Base-by-base conservation (phyloP, 2,888 invertebrate genomes). In the Helleia helle region DNA sequence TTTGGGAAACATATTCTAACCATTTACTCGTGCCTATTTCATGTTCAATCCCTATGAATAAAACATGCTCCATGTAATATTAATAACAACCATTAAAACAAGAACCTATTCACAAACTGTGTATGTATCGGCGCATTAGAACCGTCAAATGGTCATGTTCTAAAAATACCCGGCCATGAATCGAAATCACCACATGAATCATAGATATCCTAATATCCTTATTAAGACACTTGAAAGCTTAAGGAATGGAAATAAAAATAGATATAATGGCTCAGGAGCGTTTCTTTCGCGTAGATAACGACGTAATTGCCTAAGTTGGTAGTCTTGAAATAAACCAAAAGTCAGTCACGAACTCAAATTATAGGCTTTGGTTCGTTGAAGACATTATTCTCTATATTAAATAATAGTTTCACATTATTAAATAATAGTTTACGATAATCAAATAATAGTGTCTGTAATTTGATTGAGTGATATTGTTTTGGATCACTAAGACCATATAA, bases 231-330 rank as follows among this genome's bases (percentile, higher is more conserved):
- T 40, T 30, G 25, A 40, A 31, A 31, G 11, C 3, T 22, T 22
- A 22, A 5, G n/a, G n/a, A n/a, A n/a, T 27, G 22, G 28, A 13
- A 31, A 31, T 40, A 40, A 40, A 40, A 40, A 40, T 40, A 40
- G 36, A 24, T 11, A 34, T 18, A 34, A 18, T 8, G n/a, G 12
- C 11, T 12, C 34, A 3, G 13, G 34, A 34, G 18, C 12, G 18
- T 22, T 34, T 22, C 12, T 34, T 31, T 34, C 22, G 34, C 34
- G 18, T 11, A 22, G 34, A 34, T 34, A 34, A 22, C 12, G 22
- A 34, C 22, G 12, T 34, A 34, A 22, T 34, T 8, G 22, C 8
- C n/a, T 29, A 29, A 22, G 22, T 15, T 8, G 18, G 18, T 7
- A 31, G 17, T 31, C 7, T 22, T 34, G 18, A 34, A 22, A 34